A percentile compares a stretch with the other conserved stretches of the same genome.
Evolutionary conservation across 2,888 invertebrate species (phyloP).

Genomic region (Drosophila lutescens): DNA sequence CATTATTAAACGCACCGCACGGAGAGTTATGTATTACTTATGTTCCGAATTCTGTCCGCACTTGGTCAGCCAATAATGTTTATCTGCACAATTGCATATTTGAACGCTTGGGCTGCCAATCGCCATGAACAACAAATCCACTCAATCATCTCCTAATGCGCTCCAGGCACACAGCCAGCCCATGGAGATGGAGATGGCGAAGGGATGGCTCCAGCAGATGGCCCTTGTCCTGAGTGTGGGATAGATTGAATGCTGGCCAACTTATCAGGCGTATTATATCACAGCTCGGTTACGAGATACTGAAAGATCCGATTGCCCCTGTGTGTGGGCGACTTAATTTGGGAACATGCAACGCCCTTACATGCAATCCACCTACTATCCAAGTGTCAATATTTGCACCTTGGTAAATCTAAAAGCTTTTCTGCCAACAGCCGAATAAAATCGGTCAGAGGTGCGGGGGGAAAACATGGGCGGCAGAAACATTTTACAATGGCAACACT

Average conservation of each 20-base stretch:
- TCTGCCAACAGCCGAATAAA: constrained; percentile 45
- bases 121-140: constrained; percentile 70
- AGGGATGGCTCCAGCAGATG: constrained; percentile 14
- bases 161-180: constrained; percentile 29
- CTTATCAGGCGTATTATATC: constrained; percentile 18
- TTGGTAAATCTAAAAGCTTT: constrained; percentile 72
- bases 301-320: background rate
- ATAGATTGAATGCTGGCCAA: constrained; percentile 10
- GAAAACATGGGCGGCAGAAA: constrained; percentile 15
- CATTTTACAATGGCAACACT: constrained; percentile 71
- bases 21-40: constrained; percentile 55
- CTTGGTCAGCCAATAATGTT: constrained; percentile 60
- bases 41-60: constrained; percentile 55
- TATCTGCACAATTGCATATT: constrained; percentile 64
- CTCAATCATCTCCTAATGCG: constrained; percentile 76
- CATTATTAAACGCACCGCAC: constrained; percentile 37
- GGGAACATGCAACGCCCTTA: constrained; percentile 6
- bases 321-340: constrained; percentile 27
- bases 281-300: constrained; percentile 1
- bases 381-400: constrained; percentile 73
- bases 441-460: constrained; percentile 2
- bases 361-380: constrained; percentile 58
- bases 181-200: background rate
- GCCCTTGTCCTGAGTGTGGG: constrained; percentile 29
- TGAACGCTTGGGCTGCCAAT: constrained; percentile 57